Base-by-base conservation (phyloP, 2,797 vertebrate genomes). In the Sebastes diploproa region DNA sequence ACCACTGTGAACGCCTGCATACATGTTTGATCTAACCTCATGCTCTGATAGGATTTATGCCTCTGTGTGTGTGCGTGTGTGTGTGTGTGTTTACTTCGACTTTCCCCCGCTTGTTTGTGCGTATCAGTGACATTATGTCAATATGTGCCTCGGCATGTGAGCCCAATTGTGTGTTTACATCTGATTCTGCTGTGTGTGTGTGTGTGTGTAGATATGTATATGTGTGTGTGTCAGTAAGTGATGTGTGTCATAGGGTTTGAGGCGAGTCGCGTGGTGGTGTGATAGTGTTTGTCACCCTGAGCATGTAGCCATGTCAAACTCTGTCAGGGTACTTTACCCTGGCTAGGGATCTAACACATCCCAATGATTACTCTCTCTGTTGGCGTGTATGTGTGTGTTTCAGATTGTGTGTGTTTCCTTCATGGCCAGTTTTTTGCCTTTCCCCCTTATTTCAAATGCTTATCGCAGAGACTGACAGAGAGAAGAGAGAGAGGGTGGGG, bases 261-360 rank as follows among this genome's bases (percentile, higher is more conserved):
- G 77, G 78, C 25, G 18, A 81, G 69, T 84, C 10, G 50, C 56
- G 74, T 70, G 88, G 64, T 86, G 85, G 80, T 91, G 86, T 89
- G 91, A 92, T 90, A 75, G 65, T 85, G 83, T 91, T 92, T 93
- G 89, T 94, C 93, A 92, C 91, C 81, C 88, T 77, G 90, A 91
- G 83, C 84, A 72, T 90, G 90, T 80, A 84, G 86, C 86, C 84
- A 87, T 85, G 87, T 93, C 92, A 91, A 88, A 88, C 87, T 90
- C 77, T 91, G 90, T 94, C 90, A 90, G 83, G 77, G 70, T 88
- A 70, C 85, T 92, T 94, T 89, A 88, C 83, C 59, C 82, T 46
- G 58, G 83, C 84, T 38, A 7, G 63, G 82, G 75, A 75, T 88
- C 71, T 58, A 85, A 85, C 85, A 84, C 81, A 89, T 85, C 84